Percentiles rank a stretch among this genome's conserved stretches.
These are phyloP conservation scores for Leptinotarsa texana DNA, from an alignment of 1,140 invertebrate species.

Conservation along the genomic window DNA sequence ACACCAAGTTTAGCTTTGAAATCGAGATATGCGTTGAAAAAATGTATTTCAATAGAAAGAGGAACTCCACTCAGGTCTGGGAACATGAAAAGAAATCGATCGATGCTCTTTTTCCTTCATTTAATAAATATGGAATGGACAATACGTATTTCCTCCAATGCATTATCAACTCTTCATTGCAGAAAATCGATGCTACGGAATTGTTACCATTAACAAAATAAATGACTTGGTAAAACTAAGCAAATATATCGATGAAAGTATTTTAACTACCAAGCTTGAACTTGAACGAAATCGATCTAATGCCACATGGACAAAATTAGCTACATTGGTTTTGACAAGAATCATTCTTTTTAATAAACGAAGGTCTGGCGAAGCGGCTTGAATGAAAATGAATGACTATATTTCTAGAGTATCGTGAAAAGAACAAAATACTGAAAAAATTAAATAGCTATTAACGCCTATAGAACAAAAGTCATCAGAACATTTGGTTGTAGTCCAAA, in stretches of 20 bases:
- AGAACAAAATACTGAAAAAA: slow-evolving; percentile 15
- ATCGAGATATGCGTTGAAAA: slow-evolving; percentile 8
- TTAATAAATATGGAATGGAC: not conserved
- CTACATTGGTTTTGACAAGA: not conserved
- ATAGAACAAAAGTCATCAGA: slow-evolving; percentile 1
- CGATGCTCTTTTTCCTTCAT: not conserved
- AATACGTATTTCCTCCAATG: slow-evolving; percentile 17
- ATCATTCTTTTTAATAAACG: slow-evolving; percentile 28
- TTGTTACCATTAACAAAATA: slow-evolving; percentile 16
- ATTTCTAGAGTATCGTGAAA: slow-evolving; percentile 9
- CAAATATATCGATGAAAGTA: not conserved
- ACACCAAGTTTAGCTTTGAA: slow-evolving; percentile 12
- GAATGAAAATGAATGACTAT: slow-evolving; percentile 21
- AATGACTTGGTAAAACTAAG: slow-evolving; percentile 9
- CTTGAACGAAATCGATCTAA: no score
- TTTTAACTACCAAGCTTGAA: no score
- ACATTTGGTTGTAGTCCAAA: slow-evolving; percentile 6
- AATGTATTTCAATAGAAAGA: slow-evolving; percentile 15
- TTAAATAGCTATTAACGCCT: not conserved
- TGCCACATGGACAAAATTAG: no score
- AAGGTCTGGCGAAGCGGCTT: slow-evolving; percentile 25
- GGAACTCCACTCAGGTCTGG: not conserved
- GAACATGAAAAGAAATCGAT: slow-evolving; percentile 9
- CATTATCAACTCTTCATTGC: slow-evolving; percentile 4
- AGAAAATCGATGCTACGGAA: not conserved